A percentile compares a stretch with the other conserved stretches of the same genome.
Conservation (phyloP, 1,140 invertebrate species). For the Drosophila nigromelanica region DNA sequence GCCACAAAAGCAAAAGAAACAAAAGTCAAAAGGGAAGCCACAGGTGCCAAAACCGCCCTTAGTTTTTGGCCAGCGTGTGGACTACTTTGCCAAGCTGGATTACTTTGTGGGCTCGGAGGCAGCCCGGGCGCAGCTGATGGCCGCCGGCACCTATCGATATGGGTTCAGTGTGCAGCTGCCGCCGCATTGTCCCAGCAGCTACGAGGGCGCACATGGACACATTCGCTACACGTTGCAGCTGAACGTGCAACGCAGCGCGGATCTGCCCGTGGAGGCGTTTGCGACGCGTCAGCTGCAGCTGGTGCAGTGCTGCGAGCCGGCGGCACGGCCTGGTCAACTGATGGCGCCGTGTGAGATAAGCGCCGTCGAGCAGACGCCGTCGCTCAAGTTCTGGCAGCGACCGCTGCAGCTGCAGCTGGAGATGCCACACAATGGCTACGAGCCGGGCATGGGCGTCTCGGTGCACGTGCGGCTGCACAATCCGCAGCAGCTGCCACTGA, state of each 20-base stretch:
- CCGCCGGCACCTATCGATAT: conserved; percentile 85
- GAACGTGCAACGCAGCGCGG: conserved; percentile 87
- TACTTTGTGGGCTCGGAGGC: conserved; percentile 78
- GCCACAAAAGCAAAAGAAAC: conserved; percentile 41
- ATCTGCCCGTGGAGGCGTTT: conserved; percentile 87
- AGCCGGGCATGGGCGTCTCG: conserved; percentile 65
- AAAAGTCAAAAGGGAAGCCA: conserved; percentile 19
- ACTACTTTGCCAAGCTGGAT: conserved; percentile 74
- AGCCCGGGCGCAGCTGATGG: conserved; percentile 56
- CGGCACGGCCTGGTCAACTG: conserved; percentile 67
- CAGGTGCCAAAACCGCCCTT: conserved; percentile 22
- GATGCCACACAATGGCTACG: conserved; percentile 61
- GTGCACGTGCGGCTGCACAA: conserved; percentile 68
- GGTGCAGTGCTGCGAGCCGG: conserved; percentile 86
- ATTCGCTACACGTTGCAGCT: conserved; percentile 88
- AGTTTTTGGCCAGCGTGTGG: conserved; percentile 58
- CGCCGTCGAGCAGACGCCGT: conserved; percentile 41
- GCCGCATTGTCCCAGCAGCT: conserved; percentile 87
- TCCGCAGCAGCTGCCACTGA: conserved; percentile 83
- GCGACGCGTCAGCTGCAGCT: conserved; percentile 87
- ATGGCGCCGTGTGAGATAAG: conserved; percentile 25
- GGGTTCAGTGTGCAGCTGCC: conserved; percentile 86
- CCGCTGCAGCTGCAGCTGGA: conserved; percentile 62
- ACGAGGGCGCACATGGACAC: conserved; percentile 88
- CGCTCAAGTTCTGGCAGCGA: conserved; percentile 64